Percentiles rank a stretch among this genome's conserved stretches.
Conservation (phyloP, 2,113 vertebrate species). For the Paramormyrops kingsleyae region DNA sequence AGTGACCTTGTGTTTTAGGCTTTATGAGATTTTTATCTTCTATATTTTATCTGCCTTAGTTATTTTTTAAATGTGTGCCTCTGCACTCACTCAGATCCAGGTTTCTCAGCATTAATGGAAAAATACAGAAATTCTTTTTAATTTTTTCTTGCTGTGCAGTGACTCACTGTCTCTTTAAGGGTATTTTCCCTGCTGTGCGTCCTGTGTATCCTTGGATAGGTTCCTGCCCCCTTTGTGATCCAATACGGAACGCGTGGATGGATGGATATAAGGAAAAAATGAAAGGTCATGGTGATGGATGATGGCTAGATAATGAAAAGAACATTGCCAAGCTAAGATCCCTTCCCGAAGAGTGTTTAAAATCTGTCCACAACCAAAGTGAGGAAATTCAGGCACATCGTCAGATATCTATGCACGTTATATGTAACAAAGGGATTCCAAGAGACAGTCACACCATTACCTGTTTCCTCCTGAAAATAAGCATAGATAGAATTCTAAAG, state of each 20-base stretch:
- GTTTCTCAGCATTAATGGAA: not conserved
- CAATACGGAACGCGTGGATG: not conserved
- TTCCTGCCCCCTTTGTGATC: not conserved
- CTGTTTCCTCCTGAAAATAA: not conserved
- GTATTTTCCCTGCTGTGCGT: not conserved
- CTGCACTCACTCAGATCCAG: not conserved
- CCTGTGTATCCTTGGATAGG: not conserved
- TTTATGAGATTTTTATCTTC: not conserved
- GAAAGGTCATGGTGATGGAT: not conserved
- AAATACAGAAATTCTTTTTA: not conserved
- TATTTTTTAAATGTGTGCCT: not conserved
- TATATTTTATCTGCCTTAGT: not conserved
- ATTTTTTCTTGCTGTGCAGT: not conserved
- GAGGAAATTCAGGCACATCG: not conserved
- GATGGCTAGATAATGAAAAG: not conserved
- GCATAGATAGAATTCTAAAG: not conserved
- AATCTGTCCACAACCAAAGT: not conserved
- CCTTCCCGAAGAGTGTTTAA: not conserved
- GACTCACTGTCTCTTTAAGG: not conserved
- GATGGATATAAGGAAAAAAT: not conserved
- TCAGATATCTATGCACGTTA: not conserved
- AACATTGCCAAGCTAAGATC: not conserved
- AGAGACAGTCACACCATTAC: not conserved
- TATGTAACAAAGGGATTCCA: not conserved
- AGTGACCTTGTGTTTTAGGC: not conserved